Percentiles rank a stretch among this genome's conserved stretches.
Conservation (phyloP, 2,888 invertebrate genomes). For the Mylabris sibirica region DNA sequence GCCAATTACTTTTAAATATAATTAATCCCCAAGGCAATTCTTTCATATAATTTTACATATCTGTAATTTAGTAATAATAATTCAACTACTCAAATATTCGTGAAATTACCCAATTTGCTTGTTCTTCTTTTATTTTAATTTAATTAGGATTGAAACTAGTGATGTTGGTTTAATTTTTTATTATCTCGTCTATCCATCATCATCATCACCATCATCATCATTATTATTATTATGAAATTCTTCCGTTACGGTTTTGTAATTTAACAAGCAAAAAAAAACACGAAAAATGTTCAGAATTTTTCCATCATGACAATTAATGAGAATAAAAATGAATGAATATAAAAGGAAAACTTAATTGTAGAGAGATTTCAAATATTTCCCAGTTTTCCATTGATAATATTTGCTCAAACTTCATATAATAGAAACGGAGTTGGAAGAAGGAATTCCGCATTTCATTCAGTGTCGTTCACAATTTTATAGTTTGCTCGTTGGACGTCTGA, state of each 20-base stretch:
- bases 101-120: constrained; percentile 1
- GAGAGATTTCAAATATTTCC: neutral
- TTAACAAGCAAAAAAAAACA: neutral
- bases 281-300: neutral
- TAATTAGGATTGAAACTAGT: no score
- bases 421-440: neutral
- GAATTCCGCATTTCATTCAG: constrained; percentile 7
- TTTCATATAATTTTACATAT: constrained; percentile 16
- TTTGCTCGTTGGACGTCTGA: neutral
- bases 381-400: neutral
- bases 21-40: constrained; percentile 2
- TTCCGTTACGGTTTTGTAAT: neutral
- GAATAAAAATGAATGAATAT: no score
- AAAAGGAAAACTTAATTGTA: neutral
- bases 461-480: constrained; percentile 2
- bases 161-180: constrained; percentile 13
- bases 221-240: neutral
- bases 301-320: neutral
- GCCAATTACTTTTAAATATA: constrained; percentile 13
- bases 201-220: neutral
- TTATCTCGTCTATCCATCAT: neutral
- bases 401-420: neutral
- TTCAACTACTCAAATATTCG: constrained; percentile 35
- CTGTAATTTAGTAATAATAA: constrained; percentile 31
- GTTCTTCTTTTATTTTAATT: no score